phyloP scores from a whole-genome alignment of 2,113 vertebrate genomes.

The Anarhynchus alexandrinus region DNA sequence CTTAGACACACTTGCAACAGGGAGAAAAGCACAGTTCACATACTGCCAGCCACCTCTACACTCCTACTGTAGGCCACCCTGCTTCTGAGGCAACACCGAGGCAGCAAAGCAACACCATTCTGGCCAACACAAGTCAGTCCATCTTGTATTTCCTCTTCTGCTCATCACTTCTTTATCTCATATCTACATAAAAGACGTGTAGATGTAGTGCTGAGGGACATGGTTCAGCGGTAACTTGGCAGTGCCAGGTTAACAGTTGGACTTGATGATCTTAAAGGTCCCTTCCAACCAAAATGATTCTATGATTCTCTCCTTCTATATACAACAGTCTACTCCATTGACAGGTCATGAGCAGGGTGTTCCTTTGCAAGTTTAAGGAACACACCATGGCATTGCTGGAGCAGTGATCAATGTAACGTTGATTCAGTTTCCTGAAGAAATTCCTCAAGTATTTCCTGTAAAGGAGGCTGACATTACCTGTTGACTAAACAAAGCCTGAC shows the following conservation, averaged over 20 bases:
- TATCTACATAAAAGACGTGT: background rate
- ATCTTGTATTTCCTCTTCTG: background rate
- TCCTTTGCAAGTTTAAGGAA: background rate
- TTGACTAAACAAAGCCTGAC: background rate
- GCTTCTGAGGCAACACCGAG: background rate
- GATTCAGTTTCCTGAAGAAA: background rate
- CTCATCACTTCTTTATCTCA: background rate
- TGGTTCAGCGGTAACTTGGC: no score
- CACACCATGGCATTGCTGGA: background rate
- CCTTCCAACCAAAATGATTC: no score
- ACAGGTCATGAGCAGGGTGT: background rate
- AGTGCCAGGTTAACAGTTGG: no score
- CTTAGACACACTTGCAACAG: background rate
- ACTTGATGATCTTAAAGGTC: no score
- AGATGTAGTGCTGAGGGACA: no score
- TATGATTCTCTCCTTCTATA: no score
- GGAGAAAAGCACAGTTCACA: background rate
- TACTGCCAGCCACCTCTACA: background rate
- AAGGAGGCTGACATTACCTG: background rate
- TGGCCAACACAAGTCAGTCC: background rate
- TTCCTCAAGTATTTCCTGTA: background rate
- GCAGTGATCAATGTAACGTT: fast-evolving
- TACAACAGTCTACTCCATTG: background rate
- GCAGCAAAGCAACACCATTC: background rate
- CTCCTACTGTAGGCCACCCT: background rate